Percentiles rank a stretch among this genome's conserved stretches.
Conservation (phyloP, 2,797 vertebrate species). For the Notamacropus eugenii region DNA sequence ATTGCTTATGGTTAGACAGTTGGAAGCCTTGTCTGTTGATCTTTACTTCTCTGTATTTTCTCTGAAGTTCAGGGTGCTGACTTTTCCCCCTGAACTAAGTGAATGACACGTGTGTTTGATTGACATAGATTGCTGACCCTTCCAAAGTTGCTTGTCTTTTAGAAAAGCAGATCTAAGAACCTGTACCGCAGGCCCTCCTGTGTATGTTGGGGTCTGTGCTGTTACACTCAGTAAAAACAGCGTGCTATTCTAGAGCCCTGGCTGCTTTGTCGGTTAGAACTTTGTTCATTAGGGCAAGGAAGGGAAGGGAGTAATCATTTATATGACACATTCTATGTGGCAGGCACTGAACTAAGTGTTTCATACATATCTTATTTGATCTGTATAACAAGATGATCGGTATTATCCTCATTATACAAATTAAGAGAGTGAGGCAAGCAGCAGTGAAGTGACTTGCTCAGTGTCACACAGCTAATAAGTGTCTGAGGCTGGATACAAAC, state of each 20-base stretch:
- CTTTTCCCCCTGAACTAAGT: too few species aligned
- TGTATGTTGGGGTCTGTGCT: too few species aligned
- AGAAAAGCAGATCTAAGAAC: too few species aligned
- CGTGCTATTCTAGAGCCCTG: neutral
- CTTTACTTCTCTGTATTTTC: too few species aligned
- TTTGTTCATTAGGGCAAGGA: neutral
- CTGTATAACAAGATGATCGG: neutral
- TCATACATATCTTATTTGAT: neutral
- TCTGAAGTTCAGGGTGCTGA: too few species aligned
- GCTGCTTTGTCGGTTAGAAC: neutral
- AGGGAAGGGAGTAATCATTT: neutral
- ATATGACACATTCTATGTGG: neutral
- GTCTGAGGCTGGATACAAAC: neutral
- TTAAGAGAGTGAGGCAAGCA: neutral
- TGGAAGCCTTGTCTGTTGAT: too few species aligned
- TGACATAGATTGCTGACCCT: too few species aligned
- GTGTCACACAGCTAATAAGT: neutral
- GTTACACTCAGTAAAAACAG: too few species aligned
- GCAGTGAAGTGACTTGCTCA: neutral
- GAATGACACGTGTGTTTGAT: too few species aligned
- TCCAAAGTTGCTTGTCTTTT: too few species aligned
- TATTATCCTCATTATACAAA: neutral
- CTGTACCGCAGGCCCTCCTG: too few species aligned
- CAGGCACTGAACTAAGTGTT: neutral
- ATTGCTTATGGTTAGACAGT: too few species aligned